Conservation (phyloP, 2,797 vertebrate species). For the Sparidentex hasta region DNA sequence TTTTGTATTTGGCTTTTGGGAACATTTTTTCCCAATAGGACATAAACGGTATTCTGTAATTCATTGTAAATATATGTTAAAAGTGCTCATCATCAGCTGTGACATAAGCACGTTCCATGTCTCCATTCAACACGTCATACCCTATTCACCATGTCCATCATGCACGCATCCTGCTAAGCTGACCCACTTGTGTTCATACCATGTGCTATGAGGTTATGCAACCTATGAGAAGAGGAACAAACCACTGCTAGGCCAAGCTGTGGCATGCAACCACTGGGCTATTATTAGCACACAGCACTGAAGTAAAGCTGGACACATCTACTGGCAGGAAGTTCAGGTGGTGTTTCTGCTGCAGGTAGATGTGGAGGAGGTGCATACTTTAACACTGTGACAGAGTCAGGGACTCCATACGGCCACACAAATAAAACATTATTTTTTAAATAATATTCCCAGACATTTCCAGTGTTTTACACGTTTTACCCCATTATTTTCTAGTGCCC, state of each 20-base stretch:
- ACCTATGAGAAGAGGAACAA: conserved; percentile 50
- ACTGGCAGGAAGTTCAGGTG: background rate
- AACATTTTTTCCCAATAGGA: background rate
- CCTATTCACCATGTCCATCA: conserved; percentile 7
- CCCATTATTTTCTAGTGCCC: no score
- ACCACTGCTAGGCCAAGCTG: conserved; percentile 27
- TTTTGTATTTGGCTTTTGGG: background rate
- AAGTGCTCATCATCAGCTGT: background rate
- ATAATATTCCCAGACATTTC: no score
- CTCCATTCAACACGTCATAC: conserved; percentile 14
- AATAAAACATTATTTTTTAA: background rate
- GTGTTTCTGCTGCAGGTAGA: conserved; percentile 15
- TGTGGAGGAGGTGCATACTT: background rate
- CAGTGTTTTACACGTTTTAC: no score
- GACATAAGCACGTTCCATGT: conserved; percentile 28
- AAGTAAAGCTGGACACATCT: conserved; percentile 24
- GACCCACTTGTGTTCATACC: conserved; percentile 66
- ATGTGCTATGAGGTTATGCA: conserved; percentile 72
- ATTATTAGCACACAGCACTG: conserved; percentile 56
- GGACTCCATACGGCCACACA: background rate
- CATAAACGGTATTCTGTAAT: background rate
- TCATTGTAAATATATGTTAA: background rate
- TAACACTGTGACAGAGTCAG: background rate
- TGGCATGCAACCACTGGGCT: conserved; percentile 45
- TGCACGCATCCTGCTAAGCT: conserved; percentile 45